Percentiles rank a stretch among this genome's conserved stretches.
These are phyloP conservation scores for Corythornis leucogaster DNA, from an alignment of 2,797 vertebrate genomes.

Conservation along the genomic window DNA sequence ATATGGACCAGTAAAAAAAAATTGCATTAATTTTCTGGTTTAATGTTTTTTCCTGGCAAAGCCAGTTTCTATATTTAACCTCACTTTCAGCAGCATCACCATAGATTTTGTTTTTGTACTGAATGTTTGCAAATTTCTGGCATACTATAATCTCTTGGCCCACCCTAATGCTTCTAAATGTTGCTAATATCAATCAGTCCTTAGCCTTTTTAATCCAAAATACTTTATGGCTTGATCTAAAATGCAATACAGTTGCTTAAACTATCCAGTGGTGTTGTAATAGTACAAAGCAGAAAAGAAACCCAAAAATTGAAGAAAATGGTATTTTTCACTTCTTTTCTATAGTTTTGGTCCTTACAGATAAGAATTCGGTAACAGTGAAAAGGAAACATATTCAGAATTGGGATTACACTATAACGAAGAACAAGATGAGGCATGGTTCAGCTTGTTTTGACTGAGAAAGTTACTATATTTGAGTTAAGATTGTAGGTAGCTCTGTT, in stretches of 20 bases:
- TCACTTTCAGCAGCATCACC: background rate
- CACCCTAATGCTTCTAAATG: background rate
- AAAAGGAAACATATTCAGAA: background rate
- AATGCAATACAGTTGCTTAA: background rate
- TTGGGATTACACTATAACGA: rapidly evolving
- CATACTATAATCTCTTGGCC: conserved; percentile 12
- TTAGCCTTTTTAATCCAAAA: background rate
- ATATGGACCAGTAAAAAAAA: background rate
- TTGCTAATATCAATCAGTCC: conserved; percentile 21
- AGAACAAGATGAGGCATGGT: background rate
- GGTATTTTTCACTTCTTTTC: background rate
- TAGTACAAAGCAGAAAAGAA: background rate
- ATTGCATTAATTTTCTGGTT: background rate
- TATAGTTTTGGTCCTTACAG: background rate
- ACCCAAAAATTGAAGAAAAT: rapidly evolving
- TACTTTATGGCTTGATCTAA: background rate
- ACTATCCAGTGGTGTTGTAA: background rate
- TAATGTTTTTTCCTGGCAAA: background rate
- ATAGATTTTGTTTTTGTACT: background rate
- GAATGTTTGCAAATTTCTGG: conserved; percentile 15
- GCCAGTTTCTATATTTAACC: conserved; percentile 22
- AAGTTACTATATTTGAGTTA: background rate
- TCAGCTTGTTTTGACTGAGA: background rate
- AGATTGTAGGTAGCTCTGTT: background rate
- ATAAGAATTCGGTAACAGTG: rapidly evolving